Conservation (phyloP, 2,113 vertebrate genomes). For the Malaclemys terrapin region DNA sequence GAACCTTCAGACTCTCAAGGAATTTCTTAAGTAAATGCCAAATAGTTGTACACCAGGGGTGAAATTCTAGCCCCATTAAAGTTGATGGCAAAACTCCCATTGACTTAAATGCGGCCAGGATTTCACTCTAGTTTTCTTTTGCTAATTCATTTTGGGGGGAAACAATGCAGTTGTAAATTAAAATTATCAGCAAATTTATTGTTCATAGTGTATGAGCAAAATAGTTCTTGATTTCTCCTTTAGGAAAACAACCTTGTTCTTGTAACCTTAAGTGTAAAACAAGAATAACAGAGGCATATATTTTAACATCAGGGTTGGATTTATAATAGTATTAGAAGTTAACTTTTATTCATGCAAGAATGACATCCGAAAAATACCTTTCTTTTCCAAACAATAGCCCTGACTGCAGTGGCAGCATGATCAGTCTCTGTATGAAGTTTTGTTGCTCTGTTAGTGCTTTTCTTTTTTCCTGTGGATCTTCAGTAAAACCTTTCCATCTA, state of each 20-base stretch:
- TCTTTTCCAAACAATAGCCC: neutral
- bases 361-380: neutral
- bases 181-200: neutral
- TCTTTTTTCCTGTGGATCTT: conserved; percentile 24
- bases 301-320: neutral
- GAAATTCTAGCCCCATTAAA: neutral
- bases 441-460: neutral
- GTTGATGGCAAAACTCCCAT: neutral
- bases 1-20: neutral
- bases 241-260: neutral
- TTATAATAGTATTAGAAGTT: neutral
- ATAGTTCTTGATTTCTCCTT: neutral
- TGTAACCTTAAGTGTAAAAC: neutral
- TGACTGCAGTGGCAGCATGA: neutral
- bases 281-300: neutral
- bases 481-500: conserved; percentile 41
- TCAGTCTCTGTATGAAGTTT: conserved; percentile 49
- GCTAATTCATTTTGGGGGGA: neutral
- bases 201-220: neutral
- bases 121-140: neutral
- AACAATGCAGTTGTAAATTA: neutral
- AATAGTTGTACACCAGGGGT: neutral
- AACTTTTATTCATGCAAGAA: neutral
- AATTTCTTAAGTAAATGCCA: neutral
- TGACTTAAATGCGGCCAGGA: neutral